Percentiles rank a stretch among this genome's conserved stretches.
These are phyloP conservation scores for Miichthys miiuy DNA, from an alignment of 2,797 vertebrate species.

Conservation along the genomic window DNA sequence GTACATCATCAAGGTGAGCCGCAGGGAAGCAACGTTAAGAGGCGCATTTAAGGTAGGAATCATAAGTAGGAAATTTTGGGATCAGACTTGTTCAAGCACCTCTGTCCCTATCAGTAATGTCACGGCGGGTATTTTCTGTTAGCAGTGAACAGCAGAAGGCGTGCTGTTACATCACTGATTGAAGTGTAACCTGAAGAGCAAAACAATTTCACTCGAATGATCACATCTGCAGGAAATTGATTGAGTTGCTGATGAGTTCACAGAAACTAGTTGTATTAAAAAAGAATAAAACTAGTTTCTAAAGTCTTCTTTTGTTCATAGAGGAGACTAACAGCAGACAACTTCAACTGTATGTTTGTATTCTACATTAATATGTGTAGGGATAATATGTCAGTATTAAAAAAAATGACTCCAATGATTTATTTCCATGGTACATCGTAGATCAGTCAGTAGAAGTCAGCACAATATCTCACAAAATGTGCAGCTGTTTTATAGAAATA, in stretches of 20 bases:
- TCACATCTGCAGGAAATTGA: background rate
- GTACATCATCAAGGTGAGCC: slow-evolving; percentile 95
- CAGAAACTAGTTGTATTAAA: background rate
- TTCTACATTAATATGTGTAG: no score
- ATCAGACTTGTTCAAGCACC: background rate
- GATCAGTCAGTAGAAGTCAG: background rate
- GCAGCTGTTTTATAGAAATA: background rate
- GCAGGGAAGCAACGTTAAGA: background rate
- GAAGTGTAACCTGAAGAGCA: slow-evolving; percentile 1
- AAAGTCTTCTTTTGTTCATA: background rate
- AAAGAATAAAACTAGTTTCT: background rate
- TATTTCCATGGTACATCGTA: no score
- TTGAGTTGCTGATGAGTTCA: background rate
- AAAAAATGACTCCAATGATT: no score
- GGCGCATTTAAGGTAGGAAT: background rate
- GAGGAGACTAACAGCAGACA: background rate
- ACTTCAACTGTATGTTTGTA: no score
- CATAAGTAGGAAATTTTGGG: no score
- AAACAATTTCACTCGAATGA: background rate
- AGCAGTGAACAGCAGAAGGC: background rate
- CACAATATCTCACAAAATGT: background rate
- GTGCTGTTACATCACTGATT: background rate
- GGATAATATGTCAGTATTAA: no score
- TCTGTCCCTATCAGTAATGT: background rate
- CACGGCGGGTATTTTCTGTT: background rate